Evolutionary conservation across 1,140 invertebrate genomes (phyloP).

Genomic region (Cydia pomonella): DNA sequence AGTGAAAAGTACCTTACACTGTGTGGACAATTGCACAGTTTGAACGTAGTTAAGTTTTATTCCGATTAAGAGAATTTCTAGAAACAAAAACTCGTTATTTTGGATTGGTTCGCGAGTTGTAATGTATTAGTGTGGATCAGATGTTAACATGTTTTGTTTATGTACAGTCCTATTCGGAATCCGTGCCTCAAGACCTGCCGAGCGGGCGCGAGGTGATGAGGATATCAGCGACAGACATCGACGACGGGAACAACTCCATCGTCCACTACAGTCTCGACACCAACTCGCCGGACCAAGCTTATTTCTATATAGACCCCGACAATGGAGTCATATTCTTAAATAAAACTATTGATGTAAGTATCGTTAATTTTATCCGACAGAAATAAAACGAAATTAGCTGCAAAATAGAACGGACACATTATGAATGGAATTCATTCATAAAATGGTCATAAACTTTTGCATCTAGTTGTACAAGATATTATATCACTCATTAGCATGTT

Average conservation of each 20-base stretch:
- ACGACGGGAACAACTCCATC: slow-evolving; percentile 92
- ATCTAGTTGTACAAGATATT: too few species aligned
- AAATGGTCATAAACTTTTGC: too few species aligned
- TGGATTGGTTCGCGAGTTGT: not conserved
- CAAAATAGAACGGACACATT: too few species aligned
- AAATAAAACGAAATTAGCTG: not conserved
- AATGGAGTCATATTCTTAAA: slow-evolving; percentile 90
- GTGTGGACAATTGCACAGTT: slow-evolving; percentile 35
- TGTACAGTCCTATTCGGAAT: slow-evolving; percentile 86
- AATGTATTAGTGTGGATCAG: not conserved
- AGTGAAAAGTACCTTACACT: slow-evolving; percentile 45
- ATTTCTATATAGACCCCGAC: slow-evolving; percentile 88
- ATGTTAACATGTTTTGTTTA: slow-evolving; percentile 42
- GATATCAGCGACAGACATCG: slow-evolving; percentile 93
- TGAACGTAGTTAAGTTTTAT: slow-evolving; percentile 36
- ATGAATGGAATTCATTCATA: too few species aligned
- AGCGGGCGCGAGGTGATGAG: slow-evolving; percentile 89
- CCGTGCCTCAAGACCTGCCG: slow-evolving; percentile 87
- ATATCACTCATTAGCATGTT: too few species aligned
- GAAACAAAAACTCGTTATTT: not conserved
- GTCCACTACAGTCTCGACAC: slow-evolving; percentile 84
- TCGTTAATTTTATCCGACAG: not conserved
- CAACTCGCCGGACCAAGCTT: slow-evolving; percentile 82
- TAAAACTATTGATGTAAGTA: slow-evolving; percentile 86
- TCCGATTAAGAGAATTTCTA: slow-evolving; percentile 7